Percentiles rank a stretch among this genome's conserved stretches.
phyloP scores from a whole-genome alignment of 1,140 invertebrate genomes.

The Drosophila bifasciata region DNA sequence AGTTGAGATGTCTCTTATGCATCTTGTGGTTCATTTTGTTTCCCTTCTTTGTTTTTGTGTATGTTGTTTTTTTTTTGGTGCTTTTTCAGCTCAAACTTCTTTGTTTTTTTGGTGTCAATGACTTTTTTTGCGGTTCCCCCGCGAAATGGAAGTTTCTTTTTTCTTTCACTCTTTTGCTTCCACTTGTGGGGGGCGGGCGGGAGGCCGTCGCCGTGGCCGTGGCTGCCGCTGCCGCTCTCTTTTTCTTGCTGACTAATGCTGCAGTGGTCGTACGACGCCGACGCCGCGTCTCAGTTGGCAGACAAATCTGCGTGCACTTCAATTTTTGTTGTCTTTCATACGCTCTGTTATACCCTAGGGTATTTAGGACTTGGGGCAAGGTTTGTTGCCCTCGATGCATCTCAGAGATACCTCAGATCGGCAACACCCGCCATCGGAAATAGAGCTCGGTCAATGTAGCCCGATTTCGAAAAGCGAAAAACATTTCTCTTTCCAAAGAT shows the following conservation, averaged over 20 bases:
- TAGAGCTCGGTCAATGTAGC: too few relatives aligned
- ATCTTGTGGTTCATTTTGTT: slow-evolving; percentile 24
- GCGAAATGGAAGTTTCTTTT: slow-evolving; percentile 67
- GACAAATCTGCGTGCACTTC: slow-evolving; percentile 60
- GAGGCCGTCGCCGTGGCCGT: slow-evolving; percentile 15
- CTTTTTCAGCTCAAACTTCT: slow-evolving; percentile 18
- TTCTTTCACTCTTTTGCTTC: slow-evolving; percentile 18
- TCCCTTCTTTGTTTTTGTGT: slow-evolving; percentile 13
- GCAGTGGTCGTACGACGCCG: slow-evolving; percentile 6
- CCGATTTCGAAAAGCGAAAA: too few relatives aligned
- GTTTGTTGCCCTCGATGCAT: too few relatives aligned
- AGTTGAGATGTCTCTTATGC: slow-evolving; percentile 51
- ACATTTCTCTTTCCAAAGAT: too few relatives aligned
- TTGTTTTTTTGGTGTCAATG: slow-evolving; percentile 67
- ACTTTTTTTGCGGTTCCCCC: slow-evolving; percentile 59
- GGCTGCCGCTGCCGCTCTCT: slow-evolving; percentile 47
- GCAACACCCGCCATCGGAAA: too few relatives aligned
- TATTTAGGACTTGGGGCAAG: too few relatives aligned
- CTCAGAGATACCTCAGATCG: too few relatives aligned
- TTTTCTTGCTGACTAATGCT: slow-evolving; percentile 63
- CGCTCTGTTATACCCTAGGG: too few relatives aligned
- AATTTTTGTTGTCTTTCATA: slow-evolving; percentile 32
- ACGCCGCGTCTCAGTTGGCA: slow-evolving; percentile 17
- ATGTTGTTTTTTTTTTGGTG: slow-evolving; percentile 21
- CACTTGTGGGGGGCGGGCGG: slow-evolving; percentile 45